A percentile compares a stretch with the other conserved stretches of the same genome.
These are phyloP conservation scores for Caenorhabditis afra DNA, from an alignment of 2,888 invertebrate genomes.

Conservation along the genomic window DNA sequence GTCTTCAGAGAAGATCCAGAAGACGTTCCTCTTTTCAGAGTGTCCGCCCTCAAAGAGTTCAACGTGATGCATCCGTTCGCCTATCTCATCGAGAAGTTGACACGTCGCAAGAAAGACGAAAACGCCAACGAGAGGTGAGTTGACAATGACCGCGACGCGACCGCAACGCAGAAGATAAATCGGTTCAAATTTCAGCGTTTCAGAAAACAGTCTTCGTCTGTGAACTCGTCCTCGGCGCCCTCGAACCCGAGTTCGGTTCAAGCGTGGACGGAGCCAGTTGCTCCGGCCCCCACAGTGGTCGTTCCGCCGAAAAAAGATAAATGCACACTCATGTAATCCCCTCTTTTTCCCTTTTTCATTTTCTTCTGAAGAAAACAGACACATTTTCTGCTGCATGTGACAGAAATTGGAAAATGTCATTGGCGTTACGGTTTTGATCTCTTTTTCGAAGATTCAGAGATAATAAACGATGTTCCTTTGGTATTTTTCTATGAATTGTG, in stretches of 20 bases:
- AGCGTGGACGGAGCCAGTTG: constrained; percentile 49
- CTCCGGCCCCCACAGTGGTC: neutral
- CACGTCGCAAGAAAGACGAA: constrained; percentile 50
- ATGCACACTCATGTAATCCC: constrained; percentile 55
- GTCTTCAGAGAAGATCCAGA: neutral
- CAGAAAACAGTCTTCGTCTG: constrained; percentile 59
- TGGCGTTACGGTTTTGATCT: constrained; percentile 51
- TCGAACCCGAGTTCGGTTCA: constrained; percentile 40
- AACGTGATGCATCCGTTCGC: constrained; percentile 70
- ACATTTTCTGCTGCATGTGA: constrained; percentile 4
- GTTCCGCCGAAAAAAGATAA: constrained; percentile 44
- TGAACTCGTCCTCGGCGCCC: constrained; percentile 42
- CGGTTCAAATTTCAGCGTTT: constrained; percentile 38
- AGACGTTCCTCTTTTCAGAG: constrained; percentile 32
- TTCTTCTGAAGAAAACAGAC: neutral
- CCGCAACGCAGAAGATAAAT: neutral
- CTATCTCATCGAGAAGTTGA: constrained; percentile 63
- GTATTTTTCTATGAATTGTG: no score
- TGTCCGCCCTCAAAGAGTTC: constrained; percentile 63
- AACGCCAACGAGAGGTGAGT: constrained; percentile 51
- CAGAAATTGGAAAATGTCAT: constrained; percentile 8
- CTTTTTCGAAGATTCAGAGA: constrained; percentile 20
- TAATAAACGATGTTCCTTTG: neutral
- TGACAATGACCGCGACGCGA: neutral
- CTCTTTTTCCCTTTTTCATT: neutral